A percentile compares a stretch with the other conserved stretches of the same genome.
Conservation (phyloP, 2,888 invertebrate genomes). For the Meliscaeva auricollis region DNA sequence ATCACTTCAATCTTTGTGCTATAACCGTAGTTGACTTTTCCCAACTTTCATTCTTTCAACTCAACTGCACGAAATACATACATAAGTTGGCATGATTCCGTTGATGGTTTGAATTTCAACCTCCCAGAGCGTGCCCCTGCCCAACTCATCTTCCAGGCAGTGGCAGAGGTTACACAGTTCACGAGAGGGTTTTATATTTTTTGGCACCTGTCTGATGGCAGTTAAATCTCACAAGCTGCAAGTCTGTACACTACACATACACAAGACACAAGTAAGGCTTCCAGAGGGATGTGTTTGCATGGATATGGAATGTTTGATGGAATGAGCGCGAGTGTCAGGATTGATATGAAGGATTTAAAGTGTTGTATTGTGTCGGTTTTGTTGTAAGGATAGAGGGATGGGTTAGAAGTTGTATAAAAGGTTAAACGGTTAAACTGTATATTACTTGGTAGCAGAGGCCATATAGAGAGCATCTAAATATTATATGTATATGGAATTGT, state of each 20-base stretch:
- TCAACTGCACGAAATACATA: conserved; percentile 10
- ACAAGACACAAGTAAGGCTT: neutral
- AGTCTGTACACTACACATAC: neutral
- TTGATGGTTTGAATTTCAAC: conserved; percentile 57
- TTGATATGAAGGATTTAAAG: conserved; percentile 66
- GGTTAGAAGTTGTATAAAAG: conserved; percentile 48
- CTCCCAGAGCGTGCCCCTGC: neutral
- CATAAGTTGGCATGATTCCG: conserved; percentile 33
- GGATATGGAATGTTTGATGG: conserved; percentile 2
- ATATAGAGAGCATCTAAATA: neutral
- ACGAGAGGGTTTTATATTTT: conserved; percentile 38
- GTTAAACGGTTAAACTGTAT: conserved; percentile 45
- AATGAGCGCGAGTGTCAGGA: conserved; percentile 33
- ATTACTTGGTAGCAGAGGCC: conserved; percentile 14
- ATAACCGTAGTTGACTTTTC: conserved; percentile 47
- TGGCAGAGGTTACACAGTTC: conserved; percentile 22
- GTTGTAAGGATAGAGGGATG: conserved; percentile 38
- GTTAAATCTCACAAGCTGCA: conserved; percentile 44
- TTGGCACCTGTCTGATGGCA: conserved; percentile 63
- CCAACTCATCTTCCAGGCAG: neutral
- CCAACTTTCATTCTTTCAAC: conserved; percentile 36
- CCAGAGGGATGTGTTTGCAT: neutral
- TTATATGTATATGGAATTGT: conserved; percentile 47
- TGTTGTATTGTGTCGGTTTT: conserved; percentile 56
- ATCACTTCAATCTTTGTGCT: conserved; percentile 40